Percentiles rank a stretch among this genome's conserved stretches.
Conservation (phyloP, 1,140 invertebrate genomes). For the Solenopsis invicta region DNA sequence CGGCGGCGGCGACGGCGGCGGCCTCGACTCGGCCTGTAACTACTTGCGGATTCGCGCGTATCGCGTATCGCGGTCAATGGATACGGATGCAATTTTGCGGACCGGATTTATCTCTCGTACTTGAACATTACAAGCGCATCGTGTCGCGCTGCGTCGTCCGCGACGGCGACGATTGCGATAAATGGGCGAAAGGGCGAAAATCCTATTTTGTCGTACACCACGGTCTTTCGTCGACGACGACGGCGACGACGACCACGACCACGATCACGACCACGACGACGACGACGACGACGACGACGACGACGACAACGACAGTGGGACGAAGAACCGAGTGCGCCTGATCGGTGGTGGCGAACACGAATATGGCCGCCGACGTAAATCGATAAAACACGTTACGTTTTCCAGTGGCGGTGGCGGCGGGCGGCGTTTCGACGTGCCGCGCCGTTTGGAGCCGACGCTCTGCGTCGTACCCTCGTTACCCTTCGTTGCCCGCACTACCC, state of each 20-base stretch:
- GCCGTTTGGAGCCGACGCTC: constrained; percentile 72
- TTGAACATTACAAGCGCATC: constrained; percentile 77
- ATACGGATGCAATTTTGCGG: background rate
- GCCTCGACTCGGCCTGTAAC: constrained; percentile 40
- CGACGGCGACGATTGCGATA: constrained; percentile 14
- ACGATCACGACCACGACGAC: no score
- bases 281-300: constrained; percentile 65
- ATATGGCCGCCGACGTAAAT: constrained; percentile 83
- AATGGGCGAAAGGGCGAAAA: background rate
- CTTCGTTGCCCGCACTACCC: background rate
- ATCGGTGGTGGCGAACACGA: constrained; percentile 76
- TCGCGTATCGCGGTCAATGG: constrained; percentile 4
- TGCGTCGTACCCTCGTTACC: constrained; percentile 64
- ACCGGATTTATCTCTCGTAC: background rate
- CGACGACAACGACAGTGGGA: constrained; percentile 79
- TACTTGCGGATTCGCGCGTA: constrained; percentile 30
- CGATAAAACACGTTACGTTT: constrained; percentile 86
- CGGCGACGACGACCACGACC: no score
- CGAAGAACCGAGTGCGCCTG: constrained; percentile 84
- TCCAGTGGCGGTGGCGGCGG: no score
- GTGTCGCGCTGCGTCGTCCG: constrained; percentile 55
- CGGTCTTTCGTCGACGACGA: constrained; percentile 44
- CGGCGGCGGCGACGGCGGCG: background rate
- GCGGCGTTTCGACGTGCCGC: constrained; percentile 68
- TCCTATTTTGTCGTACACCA: constrained; percentile 35